Conservation (phyloP, 2,113 vertebrate genomes). For the Camelus dromedarius region DNA sequence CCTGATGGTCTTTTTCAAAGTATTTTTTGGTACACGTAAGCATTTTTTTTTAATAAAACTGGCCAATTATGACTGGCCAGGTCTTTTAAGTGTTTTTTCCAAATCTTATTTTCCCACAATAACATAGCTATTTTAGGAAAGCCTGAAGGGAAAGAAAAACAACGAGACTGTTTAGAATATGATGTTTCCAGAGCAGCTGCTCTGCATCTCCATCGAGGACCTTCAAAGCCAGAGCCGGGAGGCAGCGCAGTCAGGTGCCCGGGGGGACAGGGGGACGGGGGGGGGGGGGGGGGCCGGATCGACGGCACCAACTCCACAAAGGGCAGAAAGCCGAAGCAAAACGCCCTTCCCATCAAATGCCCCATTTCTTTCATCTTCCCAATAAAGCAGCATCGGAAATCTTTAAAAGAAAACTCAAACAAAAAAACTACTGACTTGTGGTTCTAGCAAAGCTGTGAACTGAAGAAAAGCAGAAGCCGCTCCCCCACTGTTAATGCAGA, state of each 20-base stretch:
- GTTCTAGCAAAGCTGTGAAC: neutral
- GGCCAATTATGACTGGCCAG: neutral
- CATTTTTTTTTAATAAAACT: neutral
- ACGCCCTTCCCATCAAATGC: neutral
- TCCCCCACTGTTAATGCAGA: neutral
- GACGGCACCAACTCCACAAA: neutral
- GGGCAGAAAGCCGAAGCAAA: neutral
- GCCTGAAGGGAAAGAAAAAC: constrained; percentile 69
- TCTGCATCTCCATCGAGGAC: neutral
- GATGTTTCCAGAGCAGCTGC: constrained; percentile 54
- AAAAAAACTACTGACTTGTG: neutral
- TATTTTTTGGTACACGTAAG: constrained; percentile 53
- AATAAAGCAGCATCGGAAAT: neutral
- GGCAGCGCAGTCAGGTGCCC: neutral
- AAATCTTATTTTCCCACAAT: constrained; percentile 59
- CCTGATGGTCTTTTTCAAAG: neutral
- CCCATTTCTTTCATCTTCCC: neutral
- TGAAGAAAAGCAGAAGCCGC: neutral
- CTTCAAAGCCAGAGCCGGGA: neutral
- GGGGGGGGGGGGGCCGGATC: no score
- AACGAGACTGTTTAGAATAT: constrained; percentile 36
- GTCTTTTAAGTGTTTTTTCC: constrained; percentile 35
- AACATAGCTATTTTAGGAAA: constrained; percentile 70
- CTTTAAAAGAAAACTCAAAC: constrained; percentile 20
- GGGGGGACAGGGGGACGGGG: neutral